Evolutionary conservation across 2,888 invertebrate species (phyloP).

Genomic region (Standfussiana lucernea): DNA sequence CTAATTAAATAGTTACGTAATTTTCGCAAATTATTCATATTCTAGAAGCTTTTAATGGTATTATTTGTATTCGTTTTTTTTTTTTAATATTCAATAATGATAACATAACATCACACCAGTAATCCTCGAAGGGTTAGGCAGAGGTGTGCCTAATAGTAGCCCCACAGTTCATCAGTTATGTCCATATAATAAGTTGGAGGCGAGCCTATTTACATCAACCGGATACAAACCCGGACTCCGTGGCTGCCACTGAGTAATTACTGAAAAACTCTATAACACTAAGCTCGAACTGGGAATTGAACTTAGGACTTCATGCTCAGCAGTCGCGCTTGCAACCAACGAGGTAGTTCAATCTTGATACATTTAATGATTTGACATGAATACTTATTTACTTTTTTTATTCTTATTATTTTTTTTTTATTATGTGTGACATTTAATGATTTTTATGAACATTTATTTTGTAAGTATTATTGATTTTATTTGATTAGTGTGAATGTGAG

Average conservation of each 20-base stretch:
- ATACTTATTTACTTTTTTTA: too few relatives aligned
- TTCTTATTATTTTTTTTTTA: too few relatives aligned
- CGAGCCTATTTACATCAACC: not conserved
- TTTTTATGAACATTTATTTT: too few relatives aligned
- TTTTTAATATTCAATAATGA: not conserved
- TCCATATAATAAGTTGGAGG: not conserved
- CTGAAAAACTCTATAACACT: not conserved
- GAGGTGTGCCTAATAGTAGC: not conserved
- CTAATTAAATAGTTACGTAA: constrained; percentile 28
- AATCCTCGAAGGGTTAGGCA: not conserved
- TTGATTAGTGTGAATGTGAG: too few relatives aligned
- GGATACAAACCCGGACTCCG: not conserved
- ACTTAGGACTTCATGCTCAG: not conserved
- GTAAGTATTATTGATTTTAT: too few relatives aligned
- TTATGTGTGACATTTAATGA: too few relatives aligned
- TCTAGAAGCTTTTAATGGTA: constrained; percentile 13
- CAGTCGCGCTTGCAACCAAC: not conserved
- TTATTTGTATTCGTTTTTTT: not conserved
- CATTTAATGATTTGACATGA: too few relatives aligned
- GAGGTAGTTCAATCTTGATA: not conserved
- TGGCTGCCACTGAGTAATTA: not conserved
- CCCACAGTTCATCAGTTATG: not conserved
- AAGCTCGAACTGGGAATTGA: not conserved
- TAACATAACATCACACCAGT: not conserved
- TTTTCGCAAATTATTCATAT: constrained; percentile 10